Evolutionary conservation across 2,888 invertebrate genomes (phyloP).

Genomic region (Busseola fusca): DNA sequence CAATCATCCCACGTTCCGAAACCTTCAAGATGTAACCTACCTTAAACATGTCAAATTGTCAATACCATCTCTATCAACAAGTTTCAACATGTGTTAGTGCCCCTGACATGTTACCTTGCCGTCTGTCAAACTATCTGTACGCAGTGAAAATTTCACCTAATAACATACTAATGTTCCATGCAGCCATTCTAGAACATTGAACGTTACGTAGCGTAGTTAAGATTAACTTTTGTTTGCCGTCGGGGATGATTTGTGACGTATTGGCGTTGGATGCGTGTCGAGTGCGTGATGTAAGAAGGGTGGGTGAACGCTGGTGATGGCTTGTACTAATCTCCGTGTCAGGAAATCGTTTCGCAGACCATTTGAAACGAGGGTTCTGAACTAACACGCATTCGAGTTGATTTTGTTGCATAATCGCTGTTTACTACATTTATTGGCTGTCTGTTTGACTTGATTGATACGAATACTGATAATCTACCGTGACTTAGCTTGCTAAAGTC

Average conservation of each 20-base stretch:
- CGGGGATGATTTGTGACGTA: constrained; percentile 76
- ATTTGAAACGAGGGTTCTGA: constrained; percentile 86
- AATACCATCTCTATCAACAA: constrained; percentile 82
- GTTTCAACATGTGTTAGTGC: constrained; percentile 78
- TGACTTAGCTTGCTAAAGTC: background rate
- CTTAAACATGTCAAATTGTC: constrained; percentile 74
- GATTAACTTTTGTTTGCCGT: constrained; percentile 72
- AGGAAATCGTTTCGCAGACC: constrained; percentile 89
- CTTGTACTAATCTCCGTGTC: constrained; percentile 89
- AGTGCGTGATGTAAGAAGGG: constrained; percentile 89
- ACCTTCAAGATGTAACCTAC: constrained; percentile 37
- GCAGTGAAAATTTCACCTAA: constrained; percentile 70
- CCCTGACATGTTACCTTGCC: constrained; percentile 88
- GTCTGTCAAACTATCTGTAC: constrained; percentile 86
- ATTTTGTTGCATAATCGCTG: constrained; percentile 84
- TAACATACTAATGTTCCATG: constrained; percentile 57
- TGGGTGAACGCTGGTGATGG: constrained; percentile 86
- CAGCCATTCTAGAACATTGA: constrained; percentile 65
- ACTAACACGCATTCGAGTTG: constrained; percentile 85
- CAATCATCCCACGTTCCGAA: constrained; percentile 17
- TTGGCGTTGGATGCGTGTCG: constrained; percentile 72
- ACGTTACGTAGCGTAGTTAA: constrained; percentile 71
- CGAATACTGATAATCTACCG: constrained; percentile 27
- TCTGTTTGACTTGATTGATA: constrained; percentile 71
- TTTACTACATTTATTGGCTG: constrained; percentile 78